Evolutionary conservation across 2,797 vertebrate species (phyloP).

Genomic region (Ctenopoma kingsleyae): DNA sequence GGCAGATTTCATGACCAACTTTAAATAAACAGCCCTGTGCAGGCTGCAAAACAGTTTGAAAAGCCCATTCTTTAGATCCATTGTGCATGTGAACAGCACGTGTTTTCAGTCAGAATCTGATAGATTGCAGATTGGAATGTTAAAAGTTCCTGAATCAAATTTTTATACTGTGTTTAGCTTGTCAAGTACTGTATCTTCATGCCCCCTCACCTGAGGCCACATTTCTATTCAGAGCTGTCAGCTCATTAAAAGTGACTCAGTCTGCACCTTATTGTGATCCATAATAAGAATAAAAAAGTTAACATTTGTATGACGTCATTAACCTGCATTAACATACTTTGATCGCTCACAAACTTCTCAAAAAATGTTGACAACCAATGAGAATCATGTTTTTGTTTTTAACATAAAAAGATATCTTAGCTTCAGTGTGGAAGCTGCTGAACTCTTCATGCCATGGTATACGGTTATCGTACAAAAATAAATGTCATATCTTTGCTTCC

Average conservation of each 20-base stretch:
- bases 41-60: not conserved
- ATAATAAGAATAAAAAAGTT: constrained; percentile 28
- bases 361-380: constrained; percentile 25
- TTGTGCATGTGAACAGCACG: constrained; percentile 1
- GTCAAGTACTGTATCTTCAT: not conserved
- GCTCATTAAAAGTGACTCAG: constrained; percentile 38
- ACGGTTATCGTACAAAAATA: constrained; percentile 52
- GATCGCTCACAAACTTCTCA: not conserved
- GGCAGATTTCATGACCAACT: constrained; percentile 14
- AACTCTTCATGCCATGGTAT: constrained; percentile 22
- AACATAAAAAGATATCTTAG: constrained; percentile 56
- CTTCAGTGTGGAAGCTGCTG: constrained; percentile 20
- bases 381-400: constrained; percentile 43
- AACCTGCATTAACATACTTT: constrained; percentile 4
- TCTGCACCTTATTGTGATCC: constrained; percentile 39
- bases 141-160: constrained; percentile 9
- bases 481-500: constrained; percentile 8
- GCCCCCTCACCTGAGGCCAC: constrained; percentile 6
- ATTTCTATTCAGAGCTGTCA: constrained; percentile 36
- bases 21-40: not conserved
- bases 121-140: constrained; percentile 3
- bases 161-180: constrained; percentile 34
- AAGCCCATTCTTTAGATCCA: not conserved
- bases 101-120: not conserved
- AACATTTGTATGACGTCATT: constrained; percentile 22